phyloP scores from a whole-genome alignment of 2,888 invertebrate species.

The Tanytarsus gracilentus region DNA sequence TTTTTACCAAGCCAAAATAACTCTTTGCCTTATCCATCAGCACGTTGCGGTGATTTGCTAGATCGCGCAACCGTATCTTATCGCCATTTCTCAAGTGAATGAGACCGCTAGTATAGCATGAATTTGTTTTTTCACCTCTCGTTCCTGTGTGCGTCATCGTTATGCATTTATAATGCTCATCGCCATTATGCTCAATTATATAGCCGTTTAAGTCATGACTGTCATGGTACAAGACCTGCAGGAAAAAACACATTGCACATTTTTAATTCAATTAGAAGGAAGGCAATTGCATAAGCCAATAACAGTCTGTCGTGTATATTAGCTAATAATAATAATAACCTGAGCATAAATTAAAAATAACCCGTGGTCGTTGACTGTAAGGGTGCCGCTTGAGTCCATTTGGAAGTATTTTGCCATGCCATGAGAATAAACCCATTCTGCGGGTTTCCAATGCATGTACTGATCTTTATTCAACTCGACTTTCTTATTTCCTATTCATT shows the following conservation, averaged over 20 bases:
- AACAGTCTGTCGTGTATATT: no score
- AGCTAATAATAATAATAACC: slow-evolving; percentile 37
- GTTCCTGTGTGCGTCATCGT: slow-evolving; percentile 53
- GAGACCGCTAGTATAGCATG: slow-evolving; percentile 64
- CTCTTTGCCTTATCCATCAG: slow-evolving; percentile 67
- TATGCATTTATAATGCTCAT: slow-evolving; percentile 63
- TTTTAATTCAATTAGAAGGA: slow-evolving; percentile 10
- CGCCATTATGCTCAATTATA: slow-evolving; percentile 55
- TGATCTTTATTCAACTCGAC: slow-evolving; percentile 26
- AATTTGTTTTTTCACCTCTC: slow-evolving; percentile 52
- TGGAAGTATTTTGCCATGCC: slow-evolving; percentile 54
- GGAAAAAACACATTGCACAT: slow-evolving; percentile 9
- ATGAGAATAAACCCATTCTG: slow-evolving; percentile 52
- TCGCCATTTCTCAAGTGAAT: slow-evolving; percentile 57
- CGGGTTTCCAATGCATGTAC: slow-evolving; percentile 58
- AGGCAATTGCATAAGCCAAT: slow-evolving; percentile 8
- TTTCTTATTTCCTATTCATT: slow-evolving; percentile 33
- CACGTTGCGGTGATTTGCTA: slow-evolving; percentile 57
- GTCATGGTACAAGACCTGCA: slow-evolving; percentile 69
- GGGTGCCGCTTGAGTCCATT: slow-evolving; percentile 50
- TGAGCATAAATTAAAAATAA: slow-evolving; percentile 70
- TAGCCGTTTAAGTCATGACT: slow-evolving; percentile 68
- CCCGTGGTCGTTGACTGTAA: slow-evolving; percentile 61
- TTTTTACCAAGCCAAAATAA: slow-evolving; percentile 71
- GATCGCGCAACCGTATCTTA: slow-evolving; percentile 57